Evolutionary conservation across 2,797 vertebrate species (phyloP).

Genomic region (Gambelia wislizenii): DNA sequence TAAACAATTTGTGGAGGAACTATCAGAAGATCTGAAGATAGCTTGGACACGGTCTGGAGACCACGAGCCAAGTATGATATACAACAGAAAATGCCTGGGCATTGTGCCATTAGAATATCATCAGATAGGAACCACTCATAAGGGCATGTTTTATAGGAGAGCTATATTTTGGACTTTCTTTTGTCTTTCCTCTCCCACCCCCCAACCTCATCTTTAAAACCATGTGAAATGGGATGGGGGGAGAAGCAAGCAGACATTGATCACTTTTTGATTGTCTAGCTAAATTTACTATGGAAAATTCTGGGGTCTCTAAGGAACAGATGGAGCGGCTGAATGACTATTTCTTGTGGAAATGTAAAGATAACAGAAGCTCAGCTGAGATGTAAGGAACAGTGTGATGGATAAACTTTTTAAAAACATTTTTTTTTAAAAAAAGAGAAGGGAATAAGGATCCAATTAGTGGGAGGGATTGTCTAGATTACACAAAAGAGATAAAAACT

Average conservation of each 20-base stretch:
- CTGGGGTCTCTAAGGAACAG: not conserved
- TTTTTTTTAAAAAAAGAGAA: not conserved
- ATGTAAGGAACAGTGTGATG: not conserved
- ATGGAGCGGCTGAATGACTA: not conserved
- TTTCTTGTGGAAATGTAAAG: not conserved
- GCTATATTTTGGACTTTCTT: not conserved
- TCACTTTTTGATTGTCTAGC: not conserved
- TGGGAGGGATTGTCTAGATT: slow-evolving; percentile 3
- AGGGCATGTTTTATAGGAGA: not conserved
- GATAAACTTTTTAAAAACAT: not conserved
- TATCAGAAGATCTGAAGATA: slow-evolving; percentile 5
- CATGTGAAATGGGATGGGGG: not conserved
- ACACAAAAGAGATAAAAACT: slow-evolving; percentile 19
- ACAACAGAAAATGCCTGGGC: slow-evolving; percentile 22
- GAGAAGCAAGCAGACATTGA: slow-evolving; percentile 13
- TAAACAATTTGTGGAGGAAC: slow-evolving; percentile 13
- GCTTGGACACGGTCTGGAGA: not conserved
- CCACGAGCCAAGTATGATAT: slow-evolving; percentile 34
- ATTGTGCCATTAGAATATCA: not conserved
- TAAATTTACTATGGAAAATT: slow-evolving; percentile 21
- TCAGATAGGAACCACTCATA: slow-evolving; percentile 7
- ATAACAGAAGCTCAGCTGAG: slow-evolving; percentile 34
- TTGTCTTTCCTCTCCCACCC: no score
- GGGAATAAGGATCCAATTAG: slow-evolving; percentile 34
- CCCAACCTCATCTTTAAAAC: not conserved